A percentile compares a stretch with the other conserved stretches of the same genome.
Evolutionary conservation across 2,888 invertebrate genomes (phyloP).

Genomic region (Xylota segnis): DNA sequence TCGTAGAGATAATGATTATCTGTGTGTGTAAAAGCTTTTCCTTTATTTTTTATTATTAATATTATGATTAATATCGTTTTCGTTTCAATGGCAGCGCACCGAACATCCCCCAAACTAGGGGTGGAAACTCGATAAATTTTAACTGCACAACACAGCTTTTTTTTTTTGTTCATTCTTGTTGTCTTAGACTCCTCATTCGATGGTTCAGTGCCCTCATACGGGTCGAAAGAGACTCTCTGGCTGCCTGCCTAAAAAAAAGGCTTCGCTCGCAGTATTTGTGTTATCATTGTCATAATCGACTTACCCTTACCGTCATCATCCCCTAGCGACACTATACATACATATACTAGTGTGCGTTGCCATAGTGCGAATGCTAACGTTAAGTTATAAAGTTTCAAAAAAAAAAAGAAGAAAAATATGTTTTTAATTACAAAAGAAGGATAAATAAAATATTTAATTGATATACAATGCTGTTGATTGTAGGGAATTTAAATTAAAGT

Average conservation of each 20-base stretch:
- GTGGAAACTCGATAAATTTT: conserved; percentile 45
- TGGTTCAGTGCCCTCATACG: conserved; percentile 42
- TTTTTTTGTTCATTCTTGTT: background rate
- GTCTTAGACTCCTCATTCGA: conserved; percentile 44
- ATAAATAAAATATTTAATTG: conserved; percentile 40
- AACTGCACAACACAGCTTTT: conserved; percentile 31
- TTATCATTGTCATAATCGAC: conserved; percentile 41
- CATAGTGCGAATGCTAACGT: conserved; percentile 16
- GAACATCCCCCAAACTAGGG: conserved; percentile 14
- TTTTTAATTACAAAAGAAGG: conserved; percentile 13
- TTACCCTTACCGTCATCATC: conserved; percentile 22
- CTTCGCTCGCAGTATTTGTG: conserved; percentile 41
- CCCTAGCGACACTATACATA: background rate
- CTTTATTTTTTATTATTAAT: conserved; percentile 28
- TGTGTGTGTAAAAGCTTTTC: conserved; percentile 61
- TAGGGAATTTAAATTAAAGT: conserved; percentile 35
- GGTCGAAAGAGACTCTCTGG: background rate
- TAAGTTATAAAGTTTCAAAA: background rate
- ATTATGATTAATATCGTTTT: conserved; percentile 42
- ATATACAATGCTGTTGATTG: conserved; percentile 46
- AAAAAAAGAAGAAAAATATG: background rate
- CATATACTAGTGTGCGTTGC: conserved; percentile 4
- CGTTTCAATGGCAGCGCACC: conserved; percentile 48
- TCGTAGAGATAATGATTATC: conserved; percentile 49
- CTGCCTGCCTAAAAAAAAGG: conserved; percentile 43